Conservation (phyloP, 2,888 invertebrate species). For the Drosophila falleni region DNA sequence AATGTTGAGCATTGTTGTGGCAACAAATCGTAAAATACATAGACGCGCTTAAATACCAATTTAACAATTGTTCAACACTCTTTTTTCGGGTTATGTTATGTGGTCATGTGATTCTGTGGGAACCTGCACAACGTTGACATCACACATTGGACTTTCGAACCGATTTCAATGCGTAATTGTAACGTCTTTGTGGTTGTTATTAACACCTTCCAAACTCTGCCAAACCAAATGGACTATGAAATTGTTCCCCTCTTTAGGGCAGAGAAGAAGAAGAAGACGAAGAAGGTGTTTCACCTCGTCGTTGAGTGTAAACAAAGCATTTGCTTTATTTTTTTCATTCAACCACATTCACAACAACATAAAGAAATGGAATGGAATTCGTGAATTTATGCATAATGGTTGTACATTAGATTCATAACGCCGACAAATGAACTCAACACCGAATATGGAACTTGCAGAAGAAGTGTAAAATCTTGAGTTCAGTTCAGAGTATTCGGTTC, state of each 20-base stretch:
- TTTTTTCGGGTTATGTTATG: conserved; percentile 2
- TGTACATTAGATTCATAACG: conserved; percentile 79
- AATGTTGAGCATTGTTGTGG: conserved; percentile 60
- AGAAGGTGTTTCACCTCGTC: conserved; percentile 61
- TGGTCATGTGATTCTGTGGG: conserved; percentile 57
- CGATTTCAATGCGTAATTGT: conserved; percentile 82
- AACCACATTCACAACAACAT: background rate
- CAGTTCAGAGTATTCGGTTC: conserved; percentile 32
- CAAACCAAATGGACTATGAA: conserved; percentile 82
- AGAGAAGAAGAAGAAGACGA: background rate
- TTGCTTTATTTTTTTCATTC: conserved; percentile 55
- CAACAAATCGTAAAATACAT: conserved; percentile 57
- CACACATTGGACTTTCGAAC: conserved; percentile 71
- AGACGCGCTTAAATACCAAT: conserved; percentile 68
- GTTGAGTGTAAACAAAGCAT: conserved; percentile 63
- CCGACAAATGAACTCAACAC: conserved; percentile 51
- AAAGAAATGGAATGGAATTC: conserved; percentile 59
- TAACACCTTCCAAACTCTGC: conserved; percentile 69
- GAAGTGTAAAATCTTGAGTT: conserved; percentile 17
- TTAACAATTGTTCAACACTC: conserved; percentile 74
- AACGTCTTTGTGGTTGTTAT: conserved; percentile 81
- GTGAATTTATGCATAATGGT: conserved; percentile 82
- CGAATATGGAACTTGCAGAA: conserved; percentile 15
- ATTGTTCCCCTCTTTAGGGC: conserved; percentile 20
- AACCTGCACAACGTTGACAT: conserved; percentile 73